A percentile compares a stretch with the other conserved stretches of the same genome.
Conservation (phyloP, 2,888 invertebrate species). For the Nematopogon swammerdamellus region DNA sequence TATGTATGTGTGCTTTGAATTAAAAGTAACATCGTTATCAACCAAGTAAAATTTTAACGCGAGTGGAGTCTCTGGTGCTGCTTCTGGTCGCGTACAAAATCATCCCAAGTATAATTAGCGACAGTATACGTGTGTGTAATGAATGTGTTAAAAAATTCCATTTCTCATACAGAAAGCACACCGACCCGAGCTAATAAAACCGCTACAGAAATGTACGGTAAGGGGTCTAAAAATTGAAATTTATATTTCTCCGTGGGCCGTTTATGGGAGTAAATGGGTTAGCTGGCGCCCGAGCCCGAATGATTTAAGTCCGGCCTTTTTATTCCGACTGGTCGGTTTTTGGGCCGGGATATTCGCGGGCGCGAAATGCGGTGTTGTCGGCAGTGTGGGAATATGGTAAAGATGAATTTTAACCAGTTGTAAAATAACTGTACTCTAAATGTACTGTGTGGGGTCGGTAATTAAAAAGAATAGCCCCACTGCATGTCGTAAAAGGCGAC, state of each 20-base stretch:
- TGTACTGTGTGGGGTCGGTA: too few species aligned
- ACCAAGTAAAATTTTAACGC: too few species aligned
- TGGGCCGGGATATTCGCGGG: background rate
- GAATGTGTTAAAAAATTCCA: background rate
- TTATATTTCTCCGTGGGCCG: background rate
- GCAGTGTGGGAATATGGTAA: background rate
- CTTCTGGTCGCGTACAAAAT: too few species aligned
- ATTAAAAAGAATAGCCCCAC: too few species aligned
- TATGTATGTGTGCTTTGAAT: too few species aligned
- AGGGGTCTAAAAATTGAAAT: background rate
- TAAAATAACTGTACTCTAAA: too few species aligned
- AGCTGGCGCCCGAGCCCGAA: background rate
- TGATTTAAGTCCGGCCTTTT: background rate
- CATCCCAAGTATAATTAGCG: too few species aligned
- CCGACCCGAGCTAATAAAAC: background rate
- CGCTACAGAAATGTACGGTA: background rate
- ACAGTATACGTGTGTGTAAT: too few species aligned
- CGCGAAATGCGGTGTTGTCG: background rate
- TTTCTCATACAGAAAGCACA: background rate
- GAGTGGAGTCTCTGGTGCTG: too few species aligned
- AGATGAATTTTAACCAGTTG: background rate
- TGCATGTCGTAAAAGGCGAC: too few species aligned
- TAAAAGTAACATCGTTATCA: too few species aligned
- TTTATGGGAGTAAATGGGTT: background rate
- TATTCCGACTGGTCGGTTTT: background rate